These are phyloP conservation scores for Stenichneumon culpator DNA, from an alignment of 2,888 invertebrate species.

Conservation along the genomic window DNA sequence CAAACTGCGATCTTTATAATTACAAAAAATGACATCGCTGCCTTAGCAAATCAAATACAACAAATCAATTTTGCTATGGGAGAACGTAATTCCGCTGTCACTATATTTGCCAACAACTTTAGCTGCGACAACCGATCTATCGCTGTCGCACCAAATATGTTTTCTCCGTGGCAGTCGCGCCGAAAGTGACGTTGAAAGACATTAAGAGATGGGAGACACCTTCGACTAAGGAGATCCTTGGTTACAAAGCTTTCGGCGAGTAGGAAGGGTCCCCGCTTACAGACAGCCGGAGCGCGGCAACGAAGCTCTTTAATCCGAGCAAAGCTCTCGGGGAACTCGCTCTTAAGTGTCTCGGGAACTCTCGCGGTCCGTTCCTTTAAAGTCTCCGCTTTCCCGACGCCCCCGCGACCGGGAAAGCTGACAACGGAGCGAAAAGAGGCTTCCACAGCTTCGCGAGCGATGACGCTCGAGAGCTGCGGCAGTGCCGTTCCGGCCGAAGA, in stretches of 20 bases:
- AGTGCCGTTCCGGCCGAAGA: conserved; percentile 63
- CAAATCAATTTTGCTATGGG: too few species aligned
- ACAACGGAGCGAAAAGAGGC: conserved; percentile 54
- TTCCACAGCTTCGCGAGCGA: conserved; percentile 21
- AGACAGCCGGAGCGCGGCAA: conserved; percentile 15
- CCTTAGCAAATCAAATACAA: too few species aligned
- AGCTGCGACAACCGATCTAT: too few species aligned
- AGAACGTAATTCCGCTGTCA: too few species aligned
- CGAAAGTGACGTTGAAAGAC: conserved; percentile 7
- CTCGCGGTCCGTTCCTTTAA: conserved; percentile 80
- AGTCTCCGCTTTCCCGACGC: conserved; percentile 76
- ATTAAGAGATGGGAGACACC: conserved; percentile 21
- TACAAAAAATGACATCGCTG: too few species aligned
- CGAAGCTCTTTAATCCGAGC: conserved; percentile 76
- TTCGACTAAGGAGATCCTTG: conserved; percentile 39
- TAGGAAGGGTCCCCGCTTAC: conserved; percentile 31
- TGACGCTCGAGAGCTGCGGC: conserved; percentile 57
- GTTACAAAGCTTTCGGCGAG: conserved; percentile 51
- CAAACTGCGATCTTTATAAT: too few species aligned
- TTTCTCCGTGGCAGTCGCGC: background rate
- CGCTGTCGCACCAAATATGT: too few species aligned
- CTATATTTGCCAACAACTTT: too few species aligned
- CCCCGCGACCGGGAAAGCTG: conserved; percentile 75
- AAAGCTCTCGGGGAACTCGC: conserved; percentile 76
- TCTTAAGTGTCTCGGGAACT: conserved; percentile 76